These are phyloP conservation scores for Drosophila micromelanica DNA, from an alignment of 1,140 invertebrate species.

Conservation along the genomic window DNA sequence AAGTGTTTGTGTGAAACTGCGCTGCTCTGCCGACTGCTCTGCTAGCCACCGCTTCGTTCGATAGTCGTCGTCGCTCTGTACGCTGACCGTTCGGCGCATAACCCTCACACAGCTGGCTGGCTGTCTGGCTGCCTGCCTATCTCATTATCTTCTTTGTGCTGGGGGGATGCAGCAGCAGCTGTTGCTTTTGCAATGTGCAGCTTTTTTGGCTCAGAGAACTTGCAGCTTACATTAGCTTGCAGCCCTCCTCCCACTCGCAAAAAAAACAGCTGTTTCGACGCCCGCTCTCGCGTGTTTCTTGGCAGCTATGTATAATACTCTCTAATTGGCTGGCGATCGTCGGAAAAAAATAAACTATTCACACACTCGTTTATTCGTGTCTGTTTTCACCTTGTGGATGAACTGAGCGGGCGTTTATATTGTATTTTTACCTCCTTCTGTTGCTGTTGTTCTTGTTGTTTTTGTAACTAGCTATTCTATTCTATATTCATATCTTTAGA, in stretches of 20 bases:
- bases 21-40: conserved; percentile 19
- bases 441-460: not conserved
- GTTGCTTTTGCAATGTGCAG: conserved; percentile 50
- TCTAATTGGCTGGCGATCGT: conserved; percentile 28
- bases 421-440: conserved; percentile 11
- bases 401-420: conserved; percentile 28
- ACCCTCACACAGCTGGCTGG: conserved; percentile 22
- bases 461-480: conserved; percentile 26
- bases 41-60: conserved; percentile 39
- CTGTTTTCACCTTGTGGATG: conserved; percentile 38
- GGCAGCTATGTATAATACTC: too few species aligned
- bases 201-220: conserved; percentile 60
- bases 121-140: not conserved
- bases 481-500: conserved; percentile 42
- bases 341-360: conserved; percentile 11
- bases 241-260: too few species aligned
- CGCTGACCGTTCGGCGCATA: conserved; percentile 15
- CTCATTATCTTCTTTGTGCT: not conserved
- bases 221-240: conserved; percentile 15
- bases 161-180: conserved; percentile 42
- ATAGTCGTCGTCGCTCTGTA: conserved; percentile 69
- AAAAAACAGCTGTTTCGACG: conserved; percentile 35
- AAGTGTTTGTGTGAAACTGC: conserved; percentile 15
- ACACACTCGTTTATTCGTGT: conserved; percentile 17
- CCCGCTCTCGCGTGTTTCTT: not conserved